phyloP scores from a whole-genome alignment of 2,888 invertebrate genomes.

The Apamea sordens region DNA sequence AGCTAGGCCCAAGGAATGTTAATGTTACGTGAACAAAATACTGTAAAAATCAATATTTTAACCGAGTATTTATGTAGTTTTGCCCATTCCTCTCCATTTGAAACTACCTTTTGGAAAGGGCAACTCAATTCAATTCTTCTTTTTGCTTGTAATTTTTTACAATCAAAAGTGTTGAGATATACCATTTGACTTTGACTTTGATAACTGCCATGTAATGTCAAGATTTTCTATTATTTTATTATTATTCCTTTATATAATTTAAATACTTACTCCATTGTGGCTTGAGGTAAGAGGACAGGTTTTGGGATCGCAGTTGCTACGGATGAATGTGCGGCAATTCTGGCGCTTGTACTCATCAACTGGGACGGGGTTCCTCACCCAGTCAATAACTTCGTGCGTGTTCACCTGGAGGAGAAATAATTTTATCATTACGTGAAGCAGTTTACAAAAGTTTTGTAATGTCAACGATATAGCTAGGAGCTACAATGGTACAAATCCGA shows the following conservation, averaged over 20 bases:
- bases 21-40: neutral
- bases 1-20: neutral
- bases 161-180: neutral
- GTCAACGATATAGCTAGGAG: neutral
- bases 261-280: conserved; percentile 69
- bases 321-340: conserved; percentile 61
- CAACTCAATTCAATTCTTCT: neutral
- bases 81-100: neutral
- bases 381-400: conserved; percentile 85
- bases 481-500: neutral
- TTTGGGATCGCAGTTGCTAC: conserved; percentile 52
- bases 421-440: neutral
- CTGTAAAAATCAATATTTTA: neutral
- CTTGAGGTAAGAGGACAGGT: conserved; percentile 68
- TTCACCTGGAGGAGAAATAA: conserved; percentile 77
- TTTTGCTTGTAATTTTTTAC: neutral
- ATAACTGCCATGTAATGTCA: neutral
- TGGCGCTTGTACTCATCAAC: conserved; percentile 73
- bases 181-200: neutral
- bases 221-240: neutral
- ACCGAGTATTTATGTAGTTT: neutral
- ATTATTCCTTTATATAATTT: too few species aligned
- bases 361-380: conserved; percentile 88
- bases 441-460: neutral
- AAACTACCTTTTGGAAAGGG: neutral